A percentile compares a stretch with the other conserved stretches of the same genome.
Evolutionary conservation across 2,113 vertebrate species (phyloP).

Genomic region (Forbesichthys agassizii): DNA sequence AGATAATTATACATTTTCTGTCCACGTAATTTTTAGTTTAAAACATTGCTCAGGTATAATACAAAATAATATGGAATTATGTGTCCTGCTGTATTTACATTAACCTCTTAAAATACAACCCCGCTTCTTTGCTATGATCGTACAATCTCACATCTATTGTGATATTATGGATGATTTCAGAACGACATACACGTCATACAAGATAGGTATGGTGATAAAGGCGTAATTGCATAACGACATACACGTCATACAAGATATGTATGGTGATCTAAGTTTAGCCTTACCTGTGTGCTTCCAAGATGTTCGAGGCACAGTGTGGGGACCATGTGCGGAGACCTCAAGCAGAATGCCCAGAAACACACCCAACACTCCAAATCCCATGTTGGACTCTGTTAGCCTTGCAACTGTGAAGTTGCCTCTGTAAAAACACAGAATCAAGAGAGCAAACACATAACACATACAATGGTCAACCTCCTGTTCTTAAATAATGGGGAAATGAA

Average conservation of each 20-base stretch:
- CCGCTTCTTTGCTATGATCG: too few relatives aligned
- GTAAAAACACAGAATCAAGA: constrained; percentile 29
- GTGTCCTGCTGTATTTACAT: too few relatives aligned
- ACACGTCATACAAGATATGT: neutral
- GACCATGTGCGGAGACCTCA: constrained; percentile 82
- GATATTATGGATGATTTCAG: too few relatives aligned
- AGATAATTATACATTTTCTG: too few relatives aligned
- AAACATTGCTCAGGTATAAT: too few relatives aligned
- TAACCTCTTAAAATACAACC: too few relatives aligned
- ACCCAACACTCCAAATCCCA: constrained; percentile 74
- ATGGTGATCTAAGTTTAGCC: neutral
- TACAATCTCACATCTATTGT: too few relatives aligned
- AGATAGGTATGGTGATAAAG: too few relatives aligned
- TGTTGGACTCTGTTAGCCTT: constrained; percentile 78
- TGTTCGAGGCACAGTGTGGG: constrained; percentile 82
- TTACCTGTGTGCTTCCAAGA: constrained; percentile 92
- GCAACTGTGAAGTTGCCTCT: constrained; percentile 80
- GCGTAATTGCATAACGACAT: neutral
- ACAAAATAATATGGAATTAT: too few relatives aligned
- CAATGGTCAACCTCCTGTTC: neutral
- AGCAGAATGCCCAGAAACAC: constrained; percentile 78
- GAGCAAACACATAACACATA: neutral
- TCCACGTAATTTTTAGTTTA: too few relatives aligned
- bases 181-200: too few relatives aligned
- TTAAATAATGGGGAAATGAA: neutral